Percentiles rank a stretch among this genome's conserved stretches.
phyloP scores from a whole-genome alignment of 2,797 vertebrate species.

The Scleropages formosus region DNA sequence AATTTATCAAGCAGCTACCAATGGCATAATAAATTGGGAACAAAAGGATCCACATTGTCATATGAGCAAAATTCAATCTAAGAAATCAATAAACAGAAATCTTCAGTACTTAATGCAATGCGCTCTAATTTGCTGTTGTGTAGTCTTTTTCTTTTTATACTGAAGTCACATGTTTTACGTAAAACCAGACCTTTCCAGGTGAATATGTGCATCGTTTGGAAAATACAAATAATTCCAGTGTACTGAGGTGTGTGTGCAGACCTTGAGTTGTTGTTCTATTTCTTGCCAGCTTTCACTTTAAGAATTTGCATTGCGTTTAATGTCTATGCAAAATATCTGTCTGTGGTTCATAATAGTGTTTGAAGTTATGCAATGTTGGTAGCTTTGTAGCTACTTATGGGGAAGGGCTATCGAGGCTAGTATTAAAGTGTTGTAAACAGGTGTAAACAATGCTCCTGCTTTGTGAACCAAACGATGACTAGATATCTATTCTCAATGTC shows the following conservation, averaged over 20 bases:
- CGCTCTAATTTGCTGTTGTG: not conserved
- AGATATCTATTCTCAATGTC: conserved; percentile 33
- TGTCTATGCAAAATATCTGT: conserved; percentile 71
- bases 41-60: conserved; percentile 3
- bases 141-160: conserved; percentile 34
- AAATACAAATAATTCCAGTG: conserved; percentile 41
- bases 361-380: conserved; percentile 35
- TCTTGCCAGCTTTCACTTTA: not conserved
- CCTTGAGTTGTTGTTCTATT: conserved; percentile 29
- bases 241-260: conserved; percentile 39
- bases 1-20: conserved; percentile 42
- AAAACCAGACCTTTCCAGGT: conserved; percentile 53
- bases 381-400: conserved; percentile 31
- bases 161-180: conserved; percentile 70
- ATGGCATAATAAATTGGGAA: conserved; percentile 59
- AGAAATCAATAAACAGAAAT: conserved; percentile 11
- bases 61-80: conserved; percentile 41
- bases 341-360: conserved; percentile 46
- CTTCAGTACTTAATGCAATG: not conserved
- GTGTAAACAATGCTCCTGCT: conserved; percentile 32
- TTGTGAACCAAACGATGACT: conserved; percentile 41
- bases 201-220: conserved; percentile 43
- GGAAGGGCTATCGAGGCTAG: conserved; percentile 39
- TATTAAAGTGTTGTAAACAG: conserved; percentile 26
- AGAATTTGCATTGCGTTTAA: conserved; percentile 65